Base-by-base conservation (phyloP, 2,113 vertebrate species). In the Aythya baeri region DNA sequence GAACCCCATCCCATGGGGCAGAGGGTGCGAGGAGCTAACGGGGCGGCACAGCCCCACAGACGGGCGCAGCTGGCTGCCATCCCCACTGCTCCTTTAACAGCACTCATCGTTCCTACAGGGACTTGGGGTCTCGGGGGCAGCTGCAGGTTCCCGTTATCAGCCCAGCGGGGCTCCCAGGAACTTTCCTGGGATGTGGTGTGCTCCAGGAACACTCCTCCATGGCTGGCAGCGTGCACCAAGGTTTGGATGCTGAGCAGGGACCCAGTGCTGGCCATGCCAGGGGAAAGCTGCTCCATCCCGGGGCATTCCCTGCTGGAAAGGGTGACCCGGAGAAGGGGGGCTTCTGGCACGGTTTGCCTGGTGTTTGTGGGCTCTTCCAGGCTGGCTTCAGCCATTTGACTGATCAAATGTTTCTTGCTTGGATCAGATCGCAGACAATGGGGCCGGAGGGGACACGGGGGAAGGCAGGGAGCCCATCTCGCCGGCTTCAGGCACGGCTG, bases 1-100 rank as follows among this genome's bases (percentile, higher is more conserved):
- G 50, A 13, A 25, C 12, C 50, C 23, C 25, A 23, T 52, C 12
- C 50, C 50, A 52, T 13, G 23, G 50, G 50, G 50, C 23, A 52
- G 23, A 52, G 6, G 50, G 50, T 52, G 50, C 7, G 13, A 52
- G 23, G 50, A 52, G 50, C 50, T 26, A 52, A 52, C 23, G 50
- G 50, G 50, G 23, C 3, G 22, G 14, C 36, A 25, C 2, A 1
- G 22, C 36, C 15, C 61, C 4, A 2, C 27, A 17, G 44, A 14
- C 1, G 61, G 59, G 10, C 11, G 6, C 9, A 2, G 66, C 34
- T 0, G 3, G 4, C 6, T 23, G 34, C 41, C 12, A 1, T 0
- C 49, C 63, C 36, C 61, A 1, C 0, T 11, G 46, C 32, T 38
- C 36, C 38, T 31, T 65, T 38, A 41, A 38, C 62, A 41, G 38